phyloP scores from a whole-genome alignment of 2,797 vertebrate genomes.

The Peromyscus nudipes region DNA sequence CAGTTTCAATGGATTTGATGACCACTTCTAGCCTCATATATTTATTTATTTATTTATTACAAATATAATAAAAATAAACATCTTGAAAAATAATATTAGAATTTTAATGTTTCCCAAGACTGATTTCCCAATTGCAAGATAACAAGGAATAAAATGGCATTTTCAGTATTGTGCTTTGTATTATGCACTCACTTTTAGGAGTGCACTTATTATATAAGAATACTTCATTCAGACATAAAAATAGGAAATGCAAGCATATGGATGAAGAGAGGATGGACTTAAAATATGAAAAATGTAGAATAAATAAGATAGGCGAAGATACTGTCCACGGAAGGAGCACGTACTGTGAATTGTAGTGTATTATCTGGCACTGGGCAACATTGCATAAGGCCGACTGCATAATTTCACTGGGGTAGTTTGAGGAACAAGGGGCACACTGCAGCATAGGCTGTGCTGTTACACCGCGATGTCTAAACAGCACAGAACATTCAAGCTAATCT shows the following conservation, averaged over 20 bases:
- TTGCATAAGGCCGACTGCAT: background rate
- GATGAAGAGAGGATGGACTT: background rate
- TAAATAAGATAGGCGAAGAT: conserved; percentile 26
- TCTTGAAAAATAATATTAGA: background rate
- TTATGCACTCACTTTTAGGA: background rate
- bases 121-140: background rate
- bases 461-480: conserved; percentile 35
- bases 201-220: background rate
- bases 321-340: background rate
- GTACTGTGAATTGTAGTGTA: background rate
- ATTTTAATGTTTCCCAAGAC: background rate
- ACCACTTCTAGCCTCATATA: no score
- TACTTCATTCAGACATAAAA: conserved; percentile 54
- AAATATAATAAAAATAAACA: background rate
- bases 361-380: conserved; percentile 11
- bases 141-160: background rate
- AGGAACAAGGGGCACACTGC: background rate
- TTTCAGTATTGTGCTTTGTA: background rate
- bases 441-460: background rate
- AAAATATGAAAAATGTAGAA: conserved; percentile 8
- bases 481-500: background rate
- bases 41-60: background rate
- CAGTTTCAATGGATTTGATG: background rate
- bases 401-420: conserved; percentile 22
- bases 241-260: background rate